These are phyloP conservation scores for Pristionchus fissidentatus DNA, from an alignment of 2,888 invertebrate species.

Conservation along the genomic window DNA sequence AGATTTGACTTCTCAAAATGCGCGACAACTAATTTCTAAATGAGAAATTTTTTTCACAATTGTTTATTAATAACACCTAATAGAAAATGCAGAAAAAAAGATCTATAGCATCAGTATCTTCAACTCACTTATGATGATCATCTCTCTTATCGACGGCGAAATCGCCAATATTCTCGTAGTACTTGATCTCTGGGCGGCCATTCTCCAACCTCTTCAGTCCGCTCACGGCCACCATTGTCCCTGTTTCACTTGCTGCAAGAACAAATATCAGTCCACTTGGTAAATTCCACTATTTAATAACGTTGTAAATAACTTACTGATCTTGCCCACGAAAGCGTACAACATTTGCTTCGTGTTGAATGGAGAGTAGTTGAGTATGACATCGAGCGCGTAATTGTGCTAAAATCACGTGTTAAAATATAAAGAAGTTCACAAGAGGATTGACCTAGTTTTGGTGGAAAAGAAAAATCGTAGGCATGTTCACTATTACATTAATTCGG, in stretches of 20 bases:
- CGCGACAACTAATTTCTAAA: too few species aligned
- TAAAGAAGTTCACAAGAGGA: too few species aligned
- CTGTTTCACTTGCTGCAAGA: background rate
- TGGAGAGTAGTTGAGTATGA: background rate
- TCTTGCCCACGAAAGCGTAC: background rate
- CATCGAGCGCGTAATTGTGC: background rate
- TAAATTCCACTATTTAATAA: background rate
- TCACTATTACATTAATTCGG: too few species aligned
- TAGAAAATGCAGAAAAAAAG: too few species aligned
- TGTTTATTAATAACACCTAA: too few species aligned
- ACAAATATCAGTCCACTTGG: background rate
- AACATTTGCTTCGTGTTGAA: background rate
- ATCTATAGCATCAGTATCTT: too few species aligned
- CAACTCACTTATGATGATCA: too few species aligned
- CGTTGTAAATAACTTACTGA: background rate
- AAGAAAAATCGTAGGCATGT: too few species aligned
- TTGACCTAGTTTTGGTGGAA: too few species aligned
- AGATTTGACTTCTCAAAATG: too few species aligned
- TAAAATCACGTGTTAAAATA: too few species aligned
- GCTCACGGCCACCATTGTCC: background rate
- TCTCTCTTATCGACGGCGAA: background rate
- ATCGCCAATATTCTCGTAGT: background rate
- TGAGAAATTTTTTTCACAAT: too few species aligned
- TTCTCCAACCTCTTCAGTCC: background rate
- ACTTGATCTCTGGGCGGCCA: background rate